These are phyloP conservation scores for Epizoanthus illoricatus DNA, from an alignment of 92 coral and sea anemone genomes.

Conservation along the genomic window DNA sequence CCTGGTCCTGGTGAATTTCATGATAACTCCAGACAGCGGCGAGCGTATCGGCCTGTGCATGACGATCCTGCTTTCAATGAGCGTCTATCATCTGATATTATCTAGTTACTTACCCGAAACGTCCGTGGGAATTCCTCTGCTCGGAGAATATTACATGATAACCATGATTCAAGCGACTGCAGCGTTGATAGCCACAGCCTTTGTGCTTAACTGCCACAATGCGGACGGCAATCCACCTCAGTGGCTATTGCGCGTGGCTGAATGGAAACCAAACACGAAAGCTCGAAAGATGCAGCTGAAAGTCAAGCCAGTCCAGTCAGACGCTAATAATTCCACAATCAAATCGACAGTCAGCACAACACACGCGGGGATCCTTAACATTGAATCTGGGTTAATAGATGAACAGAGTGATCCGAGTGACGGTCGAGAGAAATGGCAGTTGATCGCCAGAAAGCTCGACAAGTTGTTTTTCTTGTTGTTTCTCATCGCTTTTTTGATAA, in stretches of 20 bases:
- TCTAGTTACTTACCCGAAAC: conserved; percentile 21
- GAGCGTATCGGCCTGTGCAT: conserved; percentile 39
- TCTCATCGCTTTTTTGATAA: neutral
- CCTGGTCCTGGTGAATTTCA: conserved; percentile 21
- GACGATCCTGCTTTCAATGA: conserved; percentile 37
- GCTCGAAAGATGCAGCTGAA: too few relatives aligned
- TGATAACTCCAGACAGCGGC: conserved; percentile 24
- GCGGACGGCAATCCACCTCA: conserved; percentile 8
- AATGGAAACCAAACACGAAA: too few relatives aligned
- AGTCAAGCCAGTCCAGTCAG: too few relatives aligned
- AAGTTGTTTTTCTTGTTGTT: neutral
- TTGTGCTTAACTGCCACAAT: conserved; percentile 28
- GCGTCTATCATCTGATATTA: conserved; percentile 29
- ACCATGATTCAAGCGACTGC: conserved; percentile 12
- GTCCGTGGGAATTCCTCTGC: conserved; percentile 24
- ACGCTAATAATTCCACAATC: too few relatives aligned
- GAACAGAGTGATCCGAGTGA: too few relatives aligned
- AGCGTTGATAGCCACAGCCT: conserved; percentile 39
- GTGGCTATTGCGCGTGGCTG: neutral
- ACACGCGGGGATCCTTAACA: too few relatives aligned
- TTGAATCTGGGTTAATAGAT: too few relatives aligned
- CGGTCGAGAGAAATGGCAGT: neutral
- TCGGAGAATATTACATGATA: conserved; percentile 21
- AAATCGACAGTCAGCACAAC: too few relatives aligned
- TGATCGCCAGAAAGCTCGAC: neutral